A percentile compares a stretch with the other conserved stretches of the same genome.
Conservation (phyloP, 2,113 vertebrate species). For the Labrus mixtus region DNA sequence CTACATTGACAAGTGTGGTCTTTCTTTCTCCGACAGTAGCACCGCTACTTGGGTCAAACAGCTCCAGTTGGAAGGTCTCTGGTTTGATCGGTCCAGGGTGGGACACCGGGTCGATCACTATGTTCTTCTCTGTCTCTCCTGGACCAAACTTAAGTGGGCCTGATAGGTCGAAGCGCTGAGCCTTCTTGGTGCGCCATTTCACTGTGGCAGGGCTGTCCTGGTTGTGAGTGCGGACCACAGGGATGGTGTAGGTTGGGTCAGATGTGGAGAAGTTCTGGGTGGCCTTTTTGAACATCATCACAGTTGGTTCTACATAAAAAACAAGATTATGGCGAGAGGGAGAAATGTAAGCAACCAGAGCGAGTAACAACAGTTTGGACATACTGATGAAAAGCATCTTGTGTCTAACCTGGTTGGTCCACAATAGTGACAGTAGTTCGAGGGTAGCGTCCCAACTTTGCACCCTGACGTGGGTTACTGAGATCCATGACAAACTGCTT, state of each 20-base stretch:
- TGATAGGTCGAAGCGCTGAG: slow-evolving; percentile 71
- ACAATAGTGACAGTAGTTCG: slow-evolving; percentile 90
- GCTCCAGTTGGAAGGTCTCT: slow-evolving; percentile 81
- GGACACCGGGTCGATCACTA: slow-evolving; percentile 71
- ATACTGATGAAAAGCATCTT: slow-evolving; percentile 52
- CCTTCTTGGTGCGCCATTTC: slow-evolving; percentile 81
- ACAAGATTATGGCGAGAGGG: background rate
- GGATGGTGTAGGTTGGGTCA: slow-evolving; percentile 77
- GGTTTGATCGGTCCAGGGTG: slow-evolving; percentile 61
- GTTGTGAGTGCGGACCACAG: slow-evolving; percentile 80
- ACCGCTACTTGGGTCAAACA: slow-evolving; percentile 81
- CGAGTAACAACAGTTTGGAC: background rate
- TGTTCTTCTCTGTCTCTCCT: slow-evolving; percentile 79
- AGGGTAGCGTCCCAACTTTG: slow-evolving; percentile 91
- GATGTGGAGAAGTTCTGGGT: slow-evolving; percentile 76
- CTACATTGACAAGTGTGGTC: slow-evolving; percentile 76
- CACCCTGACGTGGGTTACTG: slow-evolving; percentile 90
- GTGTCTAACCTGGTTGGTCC: slow-evolving; percentile 83
- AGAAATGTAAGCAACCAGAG: slow-evolving; percentile 58
- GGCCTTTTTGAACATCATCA: slow-evolving; percentile 81
- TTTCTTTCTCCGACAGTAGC: slow-evolving; percentile 77
- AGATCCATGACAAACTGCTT: slow-evolving; percentile 94
- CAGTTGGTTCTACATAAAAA: slow-evolving; percentile 73
- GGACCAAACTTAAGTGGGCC: slow-evolving; percentile 77
- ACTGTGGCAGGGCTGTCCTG: slow-evolving; percentile 69